These are phyloP conservation scores for Sitodiplosis mosellana DNA, from an alignment of 1,140 invertebrate species.

Conservation along the genomic window DNA sequence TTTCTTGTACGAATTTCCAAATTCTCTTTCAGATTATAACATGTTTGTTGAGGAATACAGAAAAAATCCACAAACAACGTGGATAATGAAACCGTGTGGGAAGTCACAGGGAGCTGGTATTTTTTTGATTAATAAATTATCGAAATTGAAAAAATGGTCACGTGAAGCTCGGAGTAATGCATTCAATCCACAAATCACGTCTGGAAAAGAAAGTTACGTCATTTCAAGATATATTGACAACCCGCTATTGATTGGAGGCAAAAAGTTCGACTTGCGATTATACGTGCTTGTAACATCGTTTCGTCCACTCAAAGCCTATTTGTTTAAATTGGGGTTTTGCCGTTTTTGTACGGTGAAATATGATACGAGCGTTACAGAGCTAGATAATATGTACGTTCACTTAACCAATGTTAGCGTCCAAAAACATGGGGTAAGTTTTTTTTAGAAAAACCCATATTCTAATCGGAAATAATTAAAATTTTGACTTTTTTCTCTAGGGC, in stretches of 20 bases:
- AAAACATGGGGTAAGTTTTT: conserved; percentile 56
- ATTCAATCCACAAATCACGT: conserved; percentile 57
- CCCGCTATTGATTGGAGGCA: conserved; percentile 66
- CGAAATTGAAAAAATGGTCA: conserved; percentile 76
- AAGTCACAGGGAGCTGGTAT: conserved; percentile 78
- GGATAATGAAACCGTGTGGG: conserved; percentile 96
- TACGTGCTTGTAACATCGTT: conserved; percentile 74
- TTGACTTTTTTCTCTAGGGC: too few relatives aligned
- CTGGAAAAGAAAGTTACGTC: conserved; percentile 68
- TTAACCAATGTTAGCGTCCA: conserved; percentile 75
- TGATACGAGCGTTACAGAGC: conserved; percentile 52
- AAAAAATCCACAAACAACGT: conserved; percentile 79
- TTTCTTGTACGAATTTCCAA: background rate
- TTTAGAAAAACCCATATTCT: background rate
- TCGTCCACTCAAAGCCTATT: conserved; percentile 58
- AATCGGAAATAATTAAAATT: background rate
- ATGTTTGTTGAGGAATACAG: conserved; percentile 90
- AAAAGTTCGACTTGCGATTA: conserved; percentile 71
- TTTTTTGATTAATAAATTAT: conserved; percentile 75
- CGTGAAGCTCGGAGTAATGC: conserved; percentile 54
- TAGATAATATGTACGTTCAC: conserved; percentile 75
- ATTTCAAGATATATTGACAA: conserved; percentile 78
- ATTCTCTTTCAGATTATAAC: conserved; percentile 59
- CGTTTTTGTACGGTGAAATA: conserved; percentile 71
- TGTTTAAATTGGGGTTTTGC: conserved; percentile 66